Percentiles rank a stretch among this genome's conserved stretches.
Conservation (phyloP, 2,888 invertebrate genomes). For the Drosophila planitibia region DNA sequence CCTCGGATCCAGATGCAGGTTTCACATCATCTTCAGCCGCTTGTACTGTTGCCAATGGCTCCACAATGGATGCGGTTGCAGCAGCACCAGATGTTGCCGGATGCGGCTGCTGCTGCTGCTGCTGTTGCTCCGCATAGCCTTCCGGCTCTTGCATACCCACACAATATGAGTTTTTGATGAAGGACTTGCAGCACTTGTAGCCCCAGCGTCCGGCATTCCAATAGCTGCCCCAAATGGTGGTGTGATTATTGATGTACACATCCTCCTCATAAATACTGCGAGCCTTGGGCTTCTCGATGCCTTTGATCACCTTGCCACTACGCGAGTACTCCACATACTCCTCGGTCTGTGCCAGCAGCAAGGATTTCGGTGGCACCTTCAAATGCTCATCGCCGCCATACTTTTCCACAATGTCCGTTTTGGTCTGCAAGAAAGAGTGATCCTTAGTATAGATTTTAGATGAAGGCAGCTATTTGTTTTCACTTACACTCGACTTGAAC, state of each 20-base stretch:
- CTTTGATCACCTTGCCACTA: slow-evolving; percentile 94
- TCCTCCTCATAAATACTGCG: slow-evolving; percentile 97
- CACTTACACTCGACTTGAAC: slow-evolving; percentile 89
- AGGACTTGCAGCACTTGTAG: slow-evolving; percentile 97
- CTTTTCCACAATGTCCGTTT: slow-evolving; percentile 93
- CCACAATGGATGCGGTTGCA: slow-evolving; percentile 12
- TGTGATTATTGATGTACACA: slow-evolving; percentile 95
- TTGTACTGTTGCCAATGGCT: slow-evolving; percentile 30
- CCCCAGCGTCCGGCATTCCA: slow-evolving; percentile 98
- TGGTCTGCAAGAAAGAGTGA: slow-evolving; percentile 87
- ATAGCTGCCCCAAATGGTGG: slow-evolving; percentile 97
- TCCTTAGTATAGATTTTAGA: not conserved
- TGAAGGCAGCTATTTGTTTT: no score
- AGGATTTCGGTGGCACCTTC: slow-evolving; percentile 93
- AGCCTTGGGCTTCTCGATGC: slow-evolving; percentile 94
- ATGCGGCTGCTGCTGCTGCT: slow-evolving; percentile 22
- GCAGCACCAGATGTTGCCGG: slow-evolving; percentile 20
- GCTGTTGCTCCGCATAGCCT: slow-evolving; percentile 56
- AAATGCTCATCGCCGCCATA: slow-evolving; percentile 98
- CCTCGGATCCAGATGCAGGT: slow-evolving; percentile 61
- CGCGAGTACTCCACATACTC: slow-evolving; percentile 98
- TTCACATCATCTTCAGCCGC: slow-evolving; percentile 80
- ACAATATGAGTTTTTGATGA: slow-evolving; percentile 87
- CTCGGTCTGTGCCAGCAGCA: slow-evolving; percentile 96
- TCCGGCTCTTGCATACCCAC: slow-evolving; percentile 77